Conservation (phyloP, 2,797 vertebrate species). For the Hyperoplus immaculatus region DNA sequence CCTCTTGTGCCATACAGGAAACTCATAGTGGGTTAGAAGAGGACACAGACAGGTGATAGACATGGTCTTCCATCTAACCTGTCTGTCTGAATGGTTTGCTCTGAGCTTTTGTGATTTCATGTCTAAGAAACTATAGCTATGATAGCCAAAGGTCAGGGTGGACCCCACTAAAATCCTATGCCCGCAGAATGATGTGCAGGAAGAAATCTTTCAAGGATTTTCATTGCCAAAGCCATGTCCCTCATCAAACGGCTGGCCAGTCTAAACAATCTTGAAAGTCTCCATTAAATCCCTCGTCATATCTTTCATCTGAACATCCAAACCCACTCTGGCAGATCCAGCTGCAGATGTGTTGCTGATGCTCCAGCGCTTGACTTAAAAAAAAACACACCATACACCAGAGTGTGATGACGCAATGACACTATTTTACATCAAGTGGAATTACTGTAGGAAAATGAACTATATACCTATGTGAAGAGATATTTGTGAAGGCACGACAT, state of each 20-base stretch:
- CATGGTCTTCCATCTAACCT: neutral
- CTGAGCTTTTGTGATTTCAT: neutral
- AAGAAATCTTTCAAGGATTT: neutral
- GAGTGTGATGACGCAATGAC: conserved; percentile 12
- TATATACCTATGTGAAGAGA: neutral
- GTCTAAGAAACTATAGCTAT: neutral
- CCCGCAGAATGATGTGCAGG: neutral
- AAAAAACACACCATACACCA: neutral
- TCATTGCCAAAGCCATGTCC: conserved; percentile 16
- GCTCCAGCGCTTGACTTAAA: conserved; percentile 14
- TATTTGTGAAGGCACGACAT: neutral
- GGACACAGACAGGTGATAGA: conserved; percentile 21
- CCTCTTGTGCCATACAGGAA: conserved; percentile 43
- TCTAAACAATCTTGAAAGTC: conserved; percentile 67
- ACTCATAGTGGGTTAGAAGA: conserved; percentile 21
- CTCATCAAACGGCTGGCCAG: conserved; percentile 56
- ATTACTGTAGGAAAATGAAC: neutral
- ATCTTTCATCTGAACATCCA: conserved; percentile 62
- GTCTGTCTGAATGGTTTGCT: conserved; percentile 4
- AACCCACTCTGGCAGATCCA: conserved; percentile 37
- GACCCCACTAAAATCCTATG: too few relatives aligned
- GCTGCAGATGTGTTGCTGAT: conserved; percentile 42
- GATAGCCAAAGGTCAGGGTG: neutral
- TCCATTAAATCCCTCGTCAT: conserved; percentile 54
- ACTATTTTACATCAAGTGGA: conserved; percentile 9